Conservation (phyloP, 2,888 invertebrate genomes). For the Caenorhabditis macrosperma region DNA sequence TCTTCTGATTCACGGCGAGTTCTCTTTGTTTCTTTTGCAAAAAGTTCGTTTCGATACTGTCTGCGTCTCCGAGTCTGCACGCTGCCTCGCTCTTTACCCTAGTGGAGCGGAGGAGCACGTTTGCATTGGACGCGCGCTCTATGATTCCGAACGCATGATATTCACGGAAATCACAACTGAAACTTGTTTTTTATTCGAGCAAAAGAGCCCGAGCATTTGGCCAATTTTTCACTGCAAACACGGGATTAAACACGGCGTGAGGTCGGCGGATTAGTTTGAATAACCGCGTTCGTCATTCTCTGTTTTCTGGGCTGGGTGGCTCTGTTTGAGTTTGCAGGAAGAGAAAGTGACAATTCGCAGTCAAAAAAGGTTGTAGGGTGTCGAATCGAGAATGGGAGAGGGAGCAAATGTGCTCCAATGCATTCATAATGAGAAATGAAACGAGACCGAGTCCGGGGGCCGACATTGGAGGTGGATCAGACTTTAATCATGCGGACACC, state of each 20-base stretch:
- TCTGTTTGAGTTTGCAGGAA: background rate
- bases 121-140: too few relatives aligned
- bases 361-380: constrained; percentile 13
- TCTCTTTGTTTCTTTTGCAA: too few relatives aligned
- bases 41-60: too few relatives aligned
- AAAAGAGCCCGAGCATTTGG: background rate
- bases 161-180: too few relatives aligned
- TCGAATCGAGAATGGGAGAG: background rate
- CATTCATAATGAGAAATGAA: constrained; percentile 38
- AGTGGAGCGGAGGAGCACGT: too few relatives aligned
- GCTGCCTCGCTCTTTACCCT: too few relatives aligned
- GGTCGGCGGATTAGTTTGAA: constrained; percentile 40
- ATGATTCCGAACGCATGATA: too few relatives aligned
- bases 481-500: background rate
- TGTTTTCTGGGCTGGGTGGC: background rate
- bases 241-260: constrained; percentile 30
- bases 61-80: too few relatives aligned
- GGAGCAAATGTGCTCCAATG: constrained; percentile 33
- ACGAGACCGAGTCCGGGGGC: constrained; percentile 1
- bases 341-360: constrained; percentile 19
- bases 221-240: constrained; percentile 22
- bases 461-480: too few relatives aligned
- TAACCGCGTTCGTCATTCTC: constrained; percentile 27
- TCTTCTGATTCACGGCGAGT: too few relatives aligned
- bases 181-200: background rate